phyloP scores from a whole-genome alignment of 2,113 vertebrate species.

The Melospiza georgiana region DNA sequence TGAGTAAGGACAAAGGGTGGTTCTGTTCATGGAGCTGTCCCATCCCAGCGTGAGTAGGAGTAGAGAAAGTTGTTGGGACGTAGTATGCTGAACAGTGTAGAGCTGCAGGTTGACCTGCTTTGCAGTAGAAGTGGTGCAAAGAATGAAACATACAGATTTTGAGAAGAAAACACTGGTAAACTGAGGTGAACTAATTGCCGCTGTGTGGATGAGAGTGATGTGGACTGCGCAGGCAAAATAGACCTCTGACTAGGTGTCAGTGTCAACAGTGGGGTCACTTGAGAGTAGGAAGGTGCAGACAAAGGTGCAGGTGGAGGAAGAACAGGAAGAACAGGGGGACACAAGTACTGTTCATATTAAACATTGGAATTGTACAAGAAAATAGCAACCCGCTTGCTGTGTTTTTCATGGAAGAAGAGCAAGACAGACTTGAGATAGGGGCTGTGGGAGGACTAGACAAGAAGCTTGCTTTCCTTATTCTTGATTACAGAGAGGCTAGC shows the following conservation, averaged over 20 bases:
- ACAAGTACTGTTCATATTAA: background rate
- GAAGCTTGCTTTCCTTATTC: background rate
- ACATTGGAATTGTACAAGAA: background rate
- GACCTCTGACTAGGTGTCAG: background rate
- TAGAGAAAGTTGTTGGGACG: background rate
- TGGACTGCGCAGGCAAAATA: background rate
- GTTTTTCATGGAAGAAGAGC: background rate
- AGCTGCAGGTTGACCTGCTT: background rate
- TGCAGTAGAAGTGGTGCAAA: background rate
- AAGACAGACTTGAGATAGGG: background rate
- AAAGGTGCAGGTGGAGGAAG: background rate
- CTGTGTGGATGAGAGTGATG: background rate
- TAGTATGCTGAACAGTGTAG: background rate
- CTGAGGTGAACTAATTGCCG: background rate
- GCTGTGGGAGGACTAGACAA: background rate
- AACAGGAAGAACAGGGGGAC: rapidly evolving
- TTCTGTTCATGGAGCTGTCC: background rate
- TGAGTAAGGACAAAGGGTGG: background rate
- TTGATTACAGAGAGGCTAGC: background rate
- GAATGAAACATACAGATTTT: background rate
- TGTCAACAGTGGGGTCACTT: background rate
- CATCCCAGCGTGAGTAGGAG: background rate
- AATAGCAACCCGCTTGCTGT: background rate
- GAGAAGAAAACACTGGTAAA: background rate
- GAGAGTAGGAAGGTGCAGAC: background rate